A percentile compares a stretch with the other conserved stretches of the same genome.
phyloP scores from a whole-genome alignment of 1,140 invertebrate species.

The Hycleus cichorii region DNA sequence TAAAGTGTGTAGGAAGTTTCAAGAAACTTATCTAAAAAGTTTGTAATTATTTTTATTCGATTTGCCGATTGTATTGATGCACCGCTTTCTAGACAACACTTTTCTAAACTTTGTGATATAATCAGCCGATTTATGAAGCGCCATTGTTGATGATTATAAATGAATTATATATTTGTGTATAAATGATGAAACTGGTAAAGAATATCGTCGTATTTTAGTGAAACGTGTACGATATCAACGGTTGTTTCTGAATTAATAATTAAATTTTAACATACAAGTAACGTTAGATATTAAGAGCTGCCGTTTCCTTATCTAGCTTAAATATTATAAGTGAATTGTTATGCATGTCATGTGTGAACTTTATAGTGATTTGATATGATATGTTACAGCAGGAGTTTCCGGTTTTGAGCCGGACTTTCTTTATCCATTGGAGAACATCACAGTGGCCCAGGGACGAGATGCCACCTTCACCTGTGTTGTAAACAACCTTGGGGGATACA shows the following conservation, averaged over 20 bases:
- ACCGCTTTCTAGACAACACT: too few species aligned
- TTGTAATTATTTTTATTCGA: slow-evolving; percentile 4
- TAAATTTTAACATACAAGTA: slow-evolving; percentile 11
- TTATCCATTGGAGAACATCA: slow-evolving; percentile 77
- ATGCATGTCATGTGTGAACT: slow-evolving; percentile 13
- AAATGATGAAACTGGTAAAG: too few species aligned
- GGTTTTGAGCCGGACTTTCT: slow-evolving; percentile 78
- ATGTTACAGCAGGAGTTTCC: slow-evolving; percentile 43
- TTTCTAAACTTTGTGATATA: too few species aligned
- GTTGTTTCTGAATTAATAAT: slow-evolving; percentile 6
- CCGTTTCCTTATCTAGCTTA: slow-evolving; percentile 11
- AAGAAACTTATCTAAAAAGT: not conserved
- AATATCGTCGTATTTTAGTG: too few species aligned
- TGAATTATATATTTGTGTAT: too few species aligned
- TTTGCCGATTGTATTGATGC: too few species aligned
- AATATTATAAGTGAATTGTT: slow-evolving; percentile 15
- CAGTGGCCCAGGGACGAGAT: slow-evolving; percentile 76
- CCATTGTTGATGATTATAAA: too few species aligned
- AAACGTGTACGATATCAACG: too few species aligned
- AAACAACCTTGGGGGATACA: slow-evolving; percentile 84
- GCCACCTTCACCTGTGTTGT: slow-evolving; percentile 85
- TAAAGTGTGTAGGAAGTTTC: not conserved
- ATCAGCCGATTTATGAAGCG: too few species aligned
- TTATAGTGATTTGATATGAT: slow-evolving; percentile 14
- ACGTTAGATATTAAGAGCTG: slow-evolving; percentile 10